Conservation (phyloP, 2,797 vertebrate genomes). For the Taeniopygia guttata region DNA sequence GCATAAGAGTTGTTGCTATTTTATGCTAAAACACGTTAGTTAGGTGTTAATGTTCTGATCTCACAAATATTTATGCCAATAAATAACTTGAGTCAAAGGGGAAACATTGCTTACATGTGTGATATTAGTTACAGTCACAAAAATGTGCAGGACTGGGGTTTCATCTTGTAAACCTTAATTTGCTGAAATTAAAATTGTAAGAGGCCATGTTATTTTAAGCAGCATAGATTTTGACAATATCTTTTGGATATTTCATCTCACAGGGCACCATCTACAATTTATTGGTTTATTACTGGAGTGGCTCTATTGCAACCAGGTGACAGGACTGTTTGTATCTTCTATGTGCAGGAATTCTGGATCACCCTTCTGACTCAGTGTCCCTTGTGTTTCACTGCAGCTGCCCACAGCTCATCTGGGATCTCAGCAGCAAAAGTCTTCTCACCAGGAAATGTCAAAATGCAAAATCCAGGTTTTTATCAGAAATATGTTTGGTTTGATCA, state of each 20-base stretch:
- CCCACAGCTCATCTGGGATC: background rate
- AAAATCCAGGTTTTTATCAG: background rate
- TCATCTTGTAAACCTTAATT: background rate
- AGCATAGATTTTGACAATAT: background rate
- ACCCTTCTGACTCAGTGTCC: background rate
- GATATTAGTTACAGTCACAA: background rate
- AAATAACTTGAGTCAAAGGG: background rate
- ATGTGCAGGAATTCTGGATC: background rate
- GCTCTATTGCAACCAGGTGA: background rate
- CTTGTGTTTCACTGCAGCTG: background rate
- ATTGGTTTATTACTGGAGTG: background rate
- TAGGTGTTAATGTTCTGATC: constrained; percentile 15
- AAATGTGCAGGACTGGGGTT: background rate
- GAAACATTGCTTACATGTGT: background rate
- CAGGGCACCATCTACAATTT: background rate
- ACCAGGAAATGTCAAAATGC: background rate
- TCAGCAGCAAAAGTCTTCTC: background rate
- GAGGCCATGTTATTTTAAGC: background rate
- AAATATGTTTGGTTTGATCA: background rate
- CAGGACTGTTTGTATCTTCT: background rate
- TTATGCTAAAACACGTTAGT: background rate
- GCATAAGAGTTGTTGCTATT: background rate
- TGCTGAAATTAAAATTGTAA: constrained; percentile 9
- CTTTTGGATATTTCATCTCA: background rate
- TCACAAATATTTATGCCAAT: constrained; percentile 26